These are phyloP conservation scores for Neodiprion virginianus DNA, from an alignment of 1,140 invertebrate species.

Conservation along the genomic window DNA sequence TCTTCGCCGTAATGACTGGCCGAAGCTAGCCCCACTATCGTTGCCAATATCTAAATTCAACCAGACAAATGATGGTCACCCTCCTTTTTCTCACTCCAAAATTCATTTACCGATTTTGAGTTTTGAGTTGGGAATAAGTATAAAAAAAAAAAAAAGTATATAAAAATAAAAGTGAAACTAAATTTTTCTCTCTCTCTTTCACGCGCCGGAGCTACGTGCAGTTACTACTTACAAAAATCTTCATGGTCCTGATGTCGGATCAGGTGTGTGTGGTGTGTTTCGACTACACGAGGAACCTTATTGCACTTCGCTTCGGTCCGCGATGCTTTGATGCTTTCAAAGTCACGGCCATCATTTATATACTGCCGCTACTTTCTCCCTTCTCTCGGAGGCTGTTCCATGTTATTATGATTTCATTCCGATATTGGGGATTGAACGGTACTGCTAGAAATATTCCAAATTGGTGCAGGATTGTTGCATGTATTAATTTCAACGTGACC, in stretches of 20 bases:
- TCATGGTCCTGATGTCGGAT: slow-evolving; percentile 37
- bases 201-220: background rate
- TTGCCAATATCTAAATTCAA: slow-evolving; percentile 40
- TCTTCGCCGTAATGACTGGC: slow-evolving; percentile 45
- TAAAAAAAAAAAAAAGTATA: slow-evolving; percentile 8
- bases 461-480: too few species aligned
- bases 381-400: slow-evolving; percentile 39
- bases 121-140: background rate
- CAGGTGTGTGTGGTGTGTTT: background rate
- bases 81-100: too few species aligned
- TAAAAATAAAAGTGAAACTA: background rate
- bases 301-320: slow-evolving; percentile 10
- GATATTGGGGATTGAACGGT: background rate
- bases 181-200: background rate
- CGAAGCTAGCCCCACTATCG: slow-evolving; percentile 34
- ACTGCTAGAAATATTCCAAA: too few species aligned
- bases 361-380: slow-evolving; percentile 58
- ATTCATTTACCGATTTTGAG: too few species aligned
- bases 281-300: background rate
- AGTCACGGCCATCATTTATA: slow-evolving; percentile 61
- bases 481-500: too few species aligned
- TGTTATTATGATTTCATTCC: slow-evolving; percentile 1
- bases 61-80: too few species aligned
- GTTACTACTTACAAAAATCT: slow-evolving; percentile 48
- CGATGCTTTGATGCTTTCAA: slow-evolving; percentile 52